phyloP scores from a whole-genome alignment of 2,113 vertebrate genomes.

The Aegithalos caudatus region DNA sequence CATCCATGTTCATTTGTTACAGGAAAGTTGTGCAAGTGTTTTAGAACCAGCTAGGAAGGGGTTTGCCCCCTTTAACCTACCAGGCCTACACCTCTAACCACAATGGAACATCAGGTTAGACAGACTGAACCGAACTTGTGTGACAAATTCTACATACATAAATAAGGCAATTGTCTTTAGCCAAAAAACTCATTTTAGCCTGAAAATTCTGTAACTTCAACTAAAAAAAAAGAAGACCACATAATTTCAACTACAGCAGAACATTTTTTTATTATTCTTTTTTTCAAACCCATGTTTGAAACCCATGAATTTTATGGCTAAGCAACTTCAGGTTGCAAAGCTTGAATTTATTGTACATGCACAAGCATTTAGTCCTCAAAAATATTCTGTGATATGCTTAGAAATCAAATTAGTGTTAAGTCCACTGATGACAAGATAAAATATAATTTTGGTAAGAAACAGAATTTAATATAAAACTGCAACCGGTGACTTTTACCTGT shows the following conservation, averaged over 20 bases:
- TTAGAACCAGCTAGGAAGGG: not conserved
- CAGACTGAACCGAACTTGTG: not conserved
- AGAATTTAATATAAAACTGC: not conserved
- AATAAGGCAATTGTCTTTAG: not conserved
- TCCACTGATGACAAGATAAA: not conserved
- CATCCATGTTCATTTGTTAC: not conserved
- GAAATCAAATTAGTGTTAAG: not conserved
- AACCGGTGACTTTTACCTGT: conserved; percentile 78
- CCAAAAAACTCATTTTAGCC: not conserved
- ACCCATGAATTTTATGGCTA: not conserved
- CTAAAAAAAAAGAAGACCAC: not conserved
- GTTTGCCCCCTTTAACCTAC: not conserved
- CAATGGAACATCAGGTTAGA: not conserved
- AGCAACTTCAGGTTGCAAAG: not conserved
- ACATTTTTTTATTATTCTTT: not conserved
- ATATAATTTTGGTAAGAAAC: not conserved
- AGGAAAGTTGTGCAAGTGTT: not conserved
- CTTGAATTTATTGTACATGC: not conserved
- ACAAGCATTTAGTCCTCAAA: not conserved
- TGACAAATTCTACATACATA: not conserved
- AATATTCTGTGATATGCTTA: not conserved
- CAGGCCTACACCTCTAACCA: not conserved
- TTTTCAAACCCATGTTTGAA: not conserved
- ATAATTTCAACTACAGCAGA: not conserved
- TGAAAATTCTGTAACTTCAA: not conserved